phyloP scores from a whole-genome alignment of 2,888 invertebrate genomes.

The Odontothrips loti region DNA sequence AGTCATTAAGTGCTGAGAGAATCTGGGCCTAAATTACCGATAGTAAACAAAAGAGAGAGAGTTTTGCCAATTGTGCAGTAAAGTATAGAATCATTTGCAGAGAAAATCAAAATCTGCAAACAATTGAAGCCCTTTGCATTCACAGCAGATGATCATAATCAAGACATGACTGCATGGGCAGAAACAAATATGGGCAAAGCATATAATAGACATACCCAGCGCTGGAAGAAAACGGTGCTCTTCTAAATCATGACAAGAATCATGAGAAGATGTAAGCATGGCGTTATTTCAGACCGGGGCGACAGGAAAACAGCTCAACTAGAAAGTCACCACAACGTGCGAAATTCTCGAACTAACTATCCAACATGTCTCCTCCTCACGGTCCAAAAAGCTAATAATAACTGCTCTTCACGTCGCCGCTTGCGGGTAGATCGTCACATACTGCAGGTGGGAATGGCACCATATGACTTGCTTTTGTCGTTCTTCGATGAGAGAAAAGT shows the following conservation, averaged over 20 bases:
- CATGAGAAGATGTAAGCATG: not conserved
- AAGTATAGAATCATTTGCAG: too few species aligned
- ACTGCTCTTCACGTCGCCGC: not conserved
- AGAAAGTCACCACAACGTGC: not conserved
- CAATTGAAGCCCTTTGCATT: too few species aligned
- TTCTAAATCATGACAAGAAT: not conserved
- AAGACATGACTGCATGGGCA: not conserved
- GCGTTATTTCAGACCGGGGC: not conserved
- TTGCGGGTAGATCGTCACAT: not conserved
- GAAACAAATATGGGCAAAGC: not conserved
- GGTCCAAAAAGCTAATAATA: not conserved
- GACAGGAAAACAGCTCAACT: not conserved
- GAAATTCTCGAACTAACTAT: not conserved
- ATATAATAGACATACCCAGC: not conserved
- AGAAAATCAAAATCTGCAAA: too few species aligned
- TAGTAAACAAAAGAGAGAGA: too few species aligned
- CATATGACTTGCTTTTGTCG: not conserved
- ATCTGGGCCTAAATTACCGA: not conserved
- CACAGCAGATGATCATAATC: too few species aligned
- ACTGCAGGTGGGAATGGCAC: not conserved
- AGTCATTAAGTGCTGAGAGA: not conserved
- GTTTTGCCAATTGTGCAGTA: too few species aligned
- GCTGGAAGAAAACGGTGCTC: not conserved
- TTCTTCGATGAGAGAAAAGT: not conserved
- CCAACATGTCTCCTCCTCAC: conserved; percentile 13